Percentiles rank a stretch among this genome's conserved stretches.
phyloP scores from a whole-genome alignment of 2,797 vertebrate genomes.

The Simalia tracyae region DNA sequence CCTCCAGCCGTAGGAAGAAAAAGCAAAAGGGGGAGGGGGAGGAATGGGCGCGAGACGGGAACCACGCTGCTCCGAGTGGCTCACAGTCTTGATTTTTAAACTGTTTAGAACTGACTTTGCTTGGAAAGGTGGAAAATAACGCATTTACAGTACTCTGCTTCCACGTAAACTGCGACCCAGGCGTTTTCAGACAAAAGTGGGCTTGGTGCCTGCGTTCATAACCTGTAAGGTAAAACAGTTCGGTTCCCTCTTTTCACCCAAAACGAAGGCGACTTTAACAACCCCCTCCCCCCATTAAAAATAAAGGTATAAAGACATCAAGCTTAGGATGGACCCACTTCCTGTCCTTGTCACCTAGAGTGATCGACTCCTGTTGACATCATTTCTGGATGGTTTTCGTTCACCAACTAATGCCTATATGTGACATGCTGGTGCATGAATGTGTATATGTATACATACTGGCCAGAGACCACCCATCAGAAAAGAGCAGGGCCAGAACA shows the following conservation, averaged over 20 bases:
- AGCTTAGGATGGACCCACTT: not conserved
- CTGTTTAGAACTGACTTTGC: slow-evolving; percentile 28
- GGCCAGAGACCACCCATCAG: not conserved
- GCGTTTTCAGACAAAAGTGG: not conserved
- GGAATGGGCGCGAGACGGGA: slow-evolving; percentile 21
- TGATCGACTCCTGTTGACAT: not conserved
- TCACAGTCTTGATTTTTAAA: slow-evolving; percentile 31
- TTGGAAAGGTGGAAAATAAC: not conserved
- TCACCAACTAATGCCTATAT: not conserved
- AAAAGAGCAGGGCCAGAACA: not conserved
- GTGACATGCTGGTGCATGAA: not conserved
- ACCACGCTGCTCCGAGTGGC: slow-evolving; percentile 7
- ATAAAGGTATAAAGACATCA: not conserved
- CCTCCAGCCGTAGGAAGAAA: slow-evolving; percentile 35
- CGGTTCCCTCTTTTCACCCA: not conserved
- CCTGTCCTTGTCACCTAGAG: not conserved
- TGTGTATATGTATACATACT: not conserved
- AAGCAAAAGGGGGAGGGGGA: not conserved
- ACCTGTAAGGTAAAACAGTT: not conserved
- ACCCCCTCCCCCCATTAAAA: not conserved
- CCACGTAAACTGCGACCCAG: not conserved
- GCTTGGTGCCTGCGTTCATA: not conserved
- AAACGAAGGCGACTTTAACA: not conserved
- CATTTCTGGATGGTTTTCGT: not conserved
- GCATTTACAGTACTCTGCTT: rapidly evolving